Conservation (phyloP, 1,140 invertebrate genomes). For the Rhizoglyphus robini region DNA sequence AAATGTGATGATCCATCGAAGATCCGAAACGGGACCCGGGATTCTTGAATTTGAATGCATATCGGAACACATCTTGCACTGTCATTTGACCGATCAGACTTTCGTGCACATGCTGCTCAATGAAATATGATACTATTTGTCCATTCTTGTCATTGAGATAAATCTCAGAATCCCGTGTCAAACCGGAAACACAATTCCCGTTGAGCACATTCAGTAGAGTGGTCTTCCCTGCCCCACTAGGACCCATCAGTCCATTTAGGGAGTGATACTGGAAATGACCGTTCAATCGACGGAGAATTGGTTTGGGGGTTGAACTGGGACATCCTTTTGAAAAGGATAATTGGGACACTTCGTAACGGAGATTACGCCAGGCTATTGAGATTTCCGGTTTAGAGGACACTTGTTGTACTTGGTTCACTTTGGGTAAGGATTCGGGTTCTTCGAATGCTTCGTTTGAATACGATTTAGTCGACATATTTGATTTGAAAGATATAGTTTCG, state of each 20-base stretch:
- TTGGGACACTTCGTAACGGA: neutral
- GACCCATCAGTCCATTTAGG: constrained; percentile 7
- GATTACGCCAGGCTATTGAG: neutral
- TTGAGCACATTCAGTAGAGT: neutral
- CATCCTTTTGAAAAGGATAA: too few relatives aligned
- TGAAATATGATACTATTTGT: neutral
- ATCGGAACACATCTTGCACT: neutral
- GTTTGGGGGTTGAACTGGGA: too few relatives aligned
- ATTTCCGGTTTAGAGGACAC: too few relatives aligned
- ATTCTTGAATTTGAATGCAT: constrained; percentile 13
- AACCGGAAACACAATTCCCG: neutral
- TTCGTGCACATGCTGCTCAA: neutral
- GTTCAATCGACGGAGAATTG: constrained; percentile 1
- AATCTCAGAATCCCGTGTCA: neutral
- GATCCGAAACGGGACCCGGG: neutral
- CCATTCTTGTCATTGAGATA: neutral
- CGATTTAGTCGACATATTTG: too few relatives aligned
- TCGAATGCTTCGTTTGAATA: too few relatives aligned
- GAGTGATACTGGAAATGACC: neutral
- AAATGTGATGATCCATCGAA: neutral
- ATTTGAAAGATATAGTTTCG: too few relatives aligned
- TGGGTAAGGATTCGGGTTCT: too few relatives aligned
- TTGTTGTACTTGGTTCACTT: too few relatives aligned
- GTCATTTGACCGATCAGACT: neutral
- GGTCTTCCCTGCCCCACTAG: constrained; percentile 10